Percentiles rank a stretch among this genome's conserved stretches.
These are phyloP conservation scores for Syncerus caffer DNA, from an alignment of 2,797 vertebrate species.

Conservation along the genomic window DNA sequence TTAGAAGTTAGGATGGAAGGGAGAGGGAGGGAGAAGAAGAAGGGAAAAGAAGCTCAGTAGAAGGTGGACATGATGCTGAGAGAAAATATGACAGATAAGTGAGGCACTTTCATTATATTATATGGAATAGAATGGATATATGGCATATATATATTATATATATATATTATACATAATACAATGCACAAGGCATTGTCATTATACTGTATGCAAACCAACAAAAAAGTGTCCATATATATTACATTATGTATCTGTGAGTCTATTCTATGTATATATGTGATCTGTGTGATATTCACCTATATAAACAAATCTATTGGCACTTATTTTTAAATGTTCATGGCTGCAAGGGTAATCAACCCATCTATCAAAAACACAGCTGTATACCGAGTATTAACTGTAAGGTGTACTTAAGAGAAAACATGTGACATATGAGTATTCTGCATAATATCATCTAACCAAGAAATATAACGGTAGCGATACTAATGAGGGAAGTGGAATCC, in stretches of 20 bases:
- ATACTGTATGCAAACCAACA: neutral
- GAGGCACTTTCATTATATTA: neutral
- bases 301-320: neutral
- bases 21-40: neutral
- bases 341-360: neutral
- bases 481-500: neutral
- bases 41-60: neutral
- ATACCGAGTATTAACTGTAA: neutral
- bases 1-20: neutral
- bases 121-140: neutral
- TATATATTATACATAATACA: neutral
- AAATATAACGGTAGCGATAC: neutral
- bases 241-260: neutral
- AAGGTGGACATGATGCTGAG: neutral
- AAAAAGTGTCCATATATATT: neutral
- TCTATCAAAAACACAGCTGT: neutral
- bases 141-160: neutral
- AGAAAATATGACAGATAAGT: neutral
- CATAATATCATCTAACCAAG: neutral
- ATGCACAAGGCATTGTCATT: neutral
- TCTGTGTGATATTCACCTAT: neutral
- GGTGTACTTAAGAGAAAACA: neutral
- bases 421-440: neutral
- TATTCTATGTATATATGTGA: neutral
- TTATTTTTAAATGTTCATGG: neutral